Evolutionary conservation across 2,888 invertebrate species (phyloP).

Genomic region (Stratiomys singularior): DNA sequence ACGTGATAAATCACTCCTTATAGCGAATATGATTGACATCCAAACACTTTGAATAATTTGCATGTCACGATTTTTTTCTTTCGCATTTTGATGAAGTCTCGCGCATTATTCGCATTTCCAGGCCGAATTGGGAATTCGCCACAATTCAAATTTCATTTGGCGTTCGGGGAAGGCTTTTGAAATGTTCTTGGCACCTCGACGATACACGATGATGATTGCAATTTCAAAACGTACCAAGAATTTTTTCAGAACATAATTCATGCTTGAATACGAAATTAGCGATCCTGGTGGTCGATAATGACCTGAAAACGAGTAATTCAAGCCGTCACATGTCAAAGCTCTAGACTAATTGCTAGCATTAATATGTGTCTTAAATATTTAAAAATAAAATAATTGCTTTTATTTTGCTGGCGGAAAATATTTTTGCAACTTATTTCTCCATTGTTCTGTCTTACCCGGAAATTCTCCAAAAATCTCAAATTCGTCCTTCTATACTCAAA

Average conservation of each 20-base stretch:
- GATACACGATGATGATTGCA: neutral
- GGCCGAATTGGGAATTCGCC: neutral
- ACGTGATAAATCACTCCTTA: conserved; percentile 51
- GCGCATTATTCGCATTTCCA: conserved; percentile 4
- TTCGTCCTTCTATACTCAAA: no score
- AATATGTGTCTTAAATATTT: no score
- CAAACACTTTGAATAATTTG: conserved; percentile 53
- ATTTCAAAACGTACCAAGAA: neutral
- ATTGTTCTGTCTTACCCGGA: no score
- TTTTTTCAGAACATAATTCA: neutral
- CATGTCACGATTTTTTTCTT: conserved; percentile 50
- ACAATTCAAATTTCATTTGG: neutral
- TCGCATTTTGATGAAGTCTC: conserved; percentile 19
- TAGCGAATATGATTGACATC: conserved; percentile 52
- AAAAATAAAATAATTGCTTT: no score
- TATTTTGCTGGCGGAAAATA: no score
- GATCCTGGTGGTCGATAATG: neutral
- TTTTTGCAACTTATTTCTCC: no score
- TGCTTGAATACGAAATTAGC: neutral
- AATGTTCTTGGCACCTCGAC: conserved; percentile 23
- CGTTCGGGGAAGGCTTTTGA: neutral
- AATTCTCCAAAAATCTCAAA: no score
- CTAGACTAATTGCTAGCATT: no score
- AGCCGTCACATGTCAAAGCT: no score
- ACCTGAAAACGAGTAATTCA: no score